phyloP scores from a whole-genome alignment of 2,888 invertebrate genomes.

The Hermaeophaga mercurialis region DNA sequence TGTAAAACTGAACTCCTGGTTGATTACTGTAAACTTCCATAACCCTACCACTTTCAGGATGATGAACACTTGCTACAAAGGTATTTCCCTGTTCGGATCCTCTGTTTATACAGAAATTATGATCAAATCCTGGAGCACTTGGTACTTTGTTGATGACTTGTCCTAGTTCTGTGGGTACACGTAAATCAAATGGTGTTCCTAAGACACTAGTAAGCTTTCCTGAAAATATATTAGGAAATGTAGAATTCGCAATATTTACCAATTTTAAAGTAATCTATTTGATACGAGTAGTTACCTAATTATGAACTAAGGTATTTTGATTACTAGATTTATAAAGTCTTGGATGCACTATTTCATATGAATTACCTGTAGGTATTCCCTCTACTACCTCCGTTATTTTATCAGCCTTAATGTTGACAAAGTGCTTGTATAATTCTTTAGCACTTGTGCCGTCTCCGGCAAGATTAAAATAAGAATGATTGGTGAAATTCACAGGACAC shows the following conservation, averaged over 20 bases:
- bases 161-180: constrained; percentile 67
- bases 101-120: constrained; percentile 78
- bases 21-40: constrained; percentile 81
- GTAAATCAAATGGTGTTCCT: constrained; percentile 75
- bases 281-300: too few species aligned
- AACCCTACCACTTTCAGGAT: constrained; percentile 70
- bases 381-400: constrained; percentile 74
- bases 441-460: constrained; percentile 81
- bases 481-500: constrained; percentile 85
- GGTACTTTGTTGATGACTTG: constrained; percentile 71
- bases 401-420: constrained; percentile 75
- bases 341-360: too few species aligned
- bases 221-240: too few species aligned
- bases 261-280: neutral
- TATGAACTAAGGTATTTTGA: too few species aligned
- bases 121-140: constrained; percentile 73
- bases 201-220: constrained; percentile 73
- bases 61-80: constrained; percentile 70
- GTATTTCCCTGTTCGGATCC: constrained; percentile 61
- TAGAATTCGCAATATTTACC: too few species aligned
- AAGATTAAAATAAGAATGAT: constrained; percentile 90
- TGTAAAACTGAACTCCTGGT: constrained; percentile 91
- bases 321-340: too few species aligned
- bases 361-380: constrained; percentile 75
- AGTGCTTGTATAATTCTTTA: constrained; percentile 70